Base-by-base conservation (phyloP, 2,113 vertebrate genomes). In the Salvelinus namaycush region DNA sequence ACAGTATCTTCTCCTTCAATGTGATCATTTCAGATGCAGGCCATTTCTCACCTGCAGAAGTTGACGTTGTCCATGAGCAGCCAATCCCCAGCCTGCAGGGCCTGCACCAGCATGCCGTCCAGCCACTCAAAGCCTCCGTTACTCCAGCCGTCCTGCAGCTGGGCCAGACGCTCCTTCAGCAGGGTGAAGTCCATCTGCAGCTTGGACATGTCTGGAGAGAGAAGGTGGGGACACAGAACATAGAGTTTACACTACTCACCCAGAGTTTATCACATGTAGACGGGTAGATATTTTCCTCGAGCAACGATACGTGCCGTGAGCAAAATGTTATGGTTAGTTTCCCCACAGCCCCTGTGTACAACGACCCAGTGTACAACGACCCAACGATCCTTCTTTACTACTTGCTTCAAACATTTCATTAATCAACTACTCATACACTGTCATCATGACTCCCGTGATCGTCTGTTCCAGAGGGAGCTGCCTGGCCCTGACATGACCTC, bases 41-140 rank as follows among this genome's bases (percentile, higher is more conserved):
- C 9, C 18, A 29, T 2, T 11, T 49, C 92, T 92, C 89, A 99
- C 98, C 96, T 98, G 96, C 98, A 99, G 88, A 99, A 99, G 92
- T 99, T 99, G 79, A 97, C 97, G 0, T 99, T 99, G 91, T 99
- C 98, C 97, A 99, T 97, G 59, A 99, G 91, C 72, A 99, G 93
- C 98, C 98, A 99, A 76, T 99, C 96, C n/a, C 98, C 98, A 34
- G 95, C 94, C 34, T 95, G 95, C 77, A 99, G 87, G 27, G 98
- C 96, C 87, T 95, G 95, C 68, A 99, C 95, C 87, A 99, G 59
- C 92, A 96, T 96, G 27, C 98, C 97, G 64, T 99, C 97, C 72
- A 98, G 91, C 98, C 97, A 99, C 86, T 99, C 97, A 0, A 99
- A 99, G 0, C 96, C 95, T 20, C 98, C 98, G 26, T 93, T 95